Evolutionary conservation across 2,797 vertebrate genomes (phyloP), one percentile per base, ranked within the genome.

Genomic region (Ficedula albicollis): DNA sequence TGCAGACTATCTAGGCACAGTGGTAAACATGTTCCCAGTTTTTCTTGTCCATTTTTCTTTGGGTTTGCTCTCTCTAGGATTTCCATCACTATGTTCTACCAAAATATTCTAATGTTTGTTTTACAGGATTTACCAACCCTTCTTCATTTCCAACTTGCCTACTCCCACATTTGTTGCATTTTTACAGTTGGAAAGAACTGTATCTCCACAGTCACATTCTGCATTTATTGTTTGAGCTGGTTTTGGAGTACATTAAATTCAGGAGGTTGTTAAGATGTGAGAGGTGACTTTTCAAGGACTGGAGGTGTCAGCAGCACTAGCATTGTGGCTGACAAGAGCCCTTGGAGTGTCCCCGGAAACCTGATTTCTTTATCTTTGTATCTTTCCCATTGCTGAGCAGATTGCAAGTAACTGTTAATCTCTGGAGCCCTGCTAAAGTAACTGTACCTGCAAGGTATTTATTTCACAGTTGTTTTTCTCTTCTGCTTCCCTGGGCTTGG

Each of bases 381-480:
- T 54, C 56, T 87, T 82, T 56, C 60, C 56, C 32, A 1, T 43
- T 75, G 55, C 73, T 49, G 64, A 62, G 51, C 79, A 81, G 69
- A 34, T 46, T 86, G 58, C 39, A 51, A 68, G 56, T 66, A 64
- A 72, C 39, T 23, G 34, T 66, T 73, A 55, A 34, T 85, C 76
- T 81, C 73, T 60, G 43, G 79, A 89, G 84, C 27, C 68, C 49
- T 74, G 72, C 58, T 84, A 19, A 82, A 89, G 56, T 74, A 68
- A 60, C 82, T 80, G 22, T 63, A 52, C 41, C 84, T 87, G 58
- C 3, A 0, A 78, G 87, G 51, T 92, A 68, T 83, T 96, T 92
- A 38, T 73, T 94, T 82, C 80, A 73, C 43, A n/a, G 55, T 88
- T 91, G 73, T 80, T 90, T 94, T 89, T 83, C 62, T 81, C 54